Evolutionary conservation across 2,113 vertebrate species (phyloP), one percentile per base, ranked within the genome.

Genomic region (Polypterus bichir): DNA sequence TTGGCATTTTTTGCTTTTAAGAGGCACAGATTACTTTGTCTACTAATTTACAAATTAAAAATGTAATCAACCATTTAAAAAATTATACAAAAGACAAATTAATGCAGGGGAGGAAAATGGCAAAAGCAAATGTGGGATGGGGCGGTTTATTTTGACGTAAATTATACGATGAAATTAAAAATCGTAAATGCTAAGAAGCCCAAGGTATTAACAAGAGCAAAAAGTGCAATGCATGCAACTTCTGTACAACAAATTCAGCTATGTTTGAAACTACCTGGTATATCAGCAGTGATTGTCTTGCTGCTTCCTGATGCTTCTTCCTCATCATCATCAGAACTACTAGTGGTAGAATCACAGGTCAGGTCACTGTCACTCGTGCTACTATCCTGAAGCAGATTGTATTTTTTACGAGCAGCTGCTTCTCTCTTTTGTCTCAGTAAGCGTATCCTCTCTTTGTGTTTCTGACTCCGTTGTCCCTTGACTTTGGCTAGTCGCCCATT

Each of bases 341-440:
- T 89, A 9, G 88, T 88, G 86, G 89, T 87, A 48, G 96, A 97
- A 78, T 97, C 91, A 68, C 94, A 97, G 1, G 96, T 97, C 78
- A 97, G 88, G 85, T 99, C 94, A 62, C 94, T 99, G 72, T 99
- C 96, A 45, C 95, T 97, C 62, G 93, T 98, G 80, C 94, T 99
- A 88, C 94, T 99, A 87, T 97, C 92, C 89, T 97, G 95, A 76
- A 98, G 88, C 83, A 97, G 82, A 82, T 92, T 96, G 59, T 97
- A 96, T 65, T 97, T 98, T 82, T 95, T 97, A 59, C 93, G 82
- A 7, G 92, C 93, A 27, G 93, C 94, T 0, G 93, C 95, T 66
- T 99, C 96, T 52, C 96, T 78, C 62, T 99, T 99, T 80, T 97
- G 94, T 46, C 94, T 82, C 59, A 97, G 70, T 48, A 98, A 77